Evolutionary conservation across 2,888 invertebrate genomes (phyloP).

Genomic region (Rhingia rostrata): DNA sequence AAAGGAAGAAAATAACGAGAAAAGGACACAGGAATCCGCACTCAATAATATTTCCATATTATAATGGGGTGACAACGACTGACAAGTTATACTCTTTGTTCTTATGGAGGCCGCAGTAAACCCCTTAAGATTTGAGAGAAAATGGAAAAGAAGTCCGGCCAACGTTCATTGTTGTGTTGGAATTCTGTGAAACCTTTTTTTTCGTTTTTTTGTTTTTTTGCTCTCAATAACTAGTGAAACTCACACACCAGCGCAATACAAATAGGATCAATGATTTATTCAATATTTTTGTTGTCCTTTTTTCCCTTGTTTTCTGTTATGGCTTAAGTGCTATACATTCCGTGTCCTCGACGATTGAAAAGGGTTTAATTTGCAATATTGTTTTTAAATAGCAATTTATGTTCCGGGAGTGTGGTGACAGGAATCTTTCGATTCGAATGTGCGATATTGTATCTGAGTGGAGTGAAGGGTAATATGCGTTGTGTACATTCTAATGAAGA

Average conservation of each 20-base stretch:
- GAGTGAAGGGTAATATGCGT: neutral
- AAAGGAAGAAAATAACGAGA: constrained; percentile 53
- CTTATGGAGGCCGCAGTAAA: constrained; percentile 33
- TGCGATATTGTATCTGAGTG: too few species aligned
- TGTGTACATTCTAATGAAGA: constrained; percentile 39
- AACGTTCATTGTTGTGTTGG: constrained; percentile 12
- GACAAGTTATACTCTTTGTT: constrained; percentile 63
- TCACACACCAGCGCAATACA: constrained; percentile 71
- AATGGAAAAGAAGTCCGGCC: constrained; percentile 18
- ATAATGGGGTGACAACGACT: constrained; percentile 67
- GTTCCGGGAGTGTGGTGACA: constrained; percentile 35
- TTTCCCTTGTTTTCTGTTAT: constrained; percentile 47
- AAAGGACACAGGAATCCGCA: constrained; percentile 50
- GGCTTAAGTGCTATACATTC: constrained; percentile 68
- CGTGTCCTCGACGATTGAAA: constrained; percentile 68
- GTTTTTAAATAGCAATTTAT: constrained; percentile 56
- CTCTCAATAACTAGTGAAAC: constrained; percentile 32
- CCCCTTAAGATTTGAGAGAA: constrained; percentile 42
- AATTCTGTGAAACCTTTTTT: constrained; percentile 38
- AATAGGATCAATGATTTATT: constrained; percentile 75
- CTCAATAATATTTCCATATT: constrained; percentile 70
- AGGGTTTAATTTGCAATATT: constrained; percentile 73
- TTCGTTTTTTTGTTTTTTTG: neutral
- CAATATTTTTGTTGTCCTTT: constrained; percentile 71
- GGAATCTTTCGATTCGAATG: constrained; percentile 37